phyloP scores from a whole-genome alignment of 2,888 invertebrate genomes.

The Cremastinae sp. region DNA sequence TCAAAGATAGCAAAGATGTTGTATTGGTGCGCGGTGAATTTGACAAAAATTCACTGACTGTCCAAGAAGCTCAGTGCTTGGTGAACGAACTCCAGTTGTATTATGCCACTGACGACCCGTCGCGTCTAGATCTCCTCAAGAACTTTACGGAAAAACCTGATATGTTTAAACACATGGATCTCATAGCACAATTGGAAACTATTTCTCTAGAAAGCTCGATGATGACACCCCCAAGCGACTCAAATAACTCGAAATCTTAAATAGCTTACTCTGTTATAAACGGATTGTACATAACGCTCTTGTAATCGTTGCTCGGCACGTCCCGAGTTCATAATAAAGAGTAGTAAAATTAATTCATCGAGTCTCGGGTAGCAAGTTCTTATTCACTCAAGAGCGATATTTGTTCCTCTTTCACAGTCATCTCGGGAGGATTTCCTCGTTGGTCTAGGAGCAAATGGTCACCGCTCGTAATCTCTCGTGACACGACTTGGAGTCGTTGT shows the following conservation, averaged over 20 bases:
- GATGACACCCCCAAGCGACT: too few relatives aligned
- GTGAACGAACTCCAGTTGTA: slow-evolving; percentile 93
- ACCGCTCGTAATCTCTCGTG: slow-evolving; percentile 11
- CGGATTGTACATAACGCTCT: neutral
- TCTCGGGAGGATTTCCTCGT: slow-evolving; percentile 10
- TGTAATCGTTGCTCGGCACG: too few relatives aligned
- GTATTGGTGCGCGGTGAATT: slow-evolving; percentile 93
- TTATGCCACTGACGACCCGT: slow-evolving; percentile 86
- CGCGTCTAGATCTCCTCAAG: slow-evolving; percentile 85
- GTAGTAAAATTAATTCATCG: too few relatives aligned
- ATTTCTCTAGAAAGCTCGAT: slow-evolving; percentile 75
- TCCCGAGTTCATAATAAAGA: too few relatives aligned
- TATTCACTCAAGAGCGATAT: neutral
- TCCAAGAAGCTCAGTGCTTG: slow-evolving; percentile 91
- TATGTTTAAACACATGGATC: slow-evolving; percentile 91
- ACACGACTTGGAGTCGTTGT: slow-evolving; percentile 32
- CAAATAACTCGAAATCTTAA: slow-evolving; percentile 30
- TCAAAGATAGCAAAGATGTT: slow-evolving; percentile 86
- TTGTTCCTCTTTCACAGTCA: slow-evolving; percentile 38
- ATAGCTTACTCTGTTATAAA: neutral
- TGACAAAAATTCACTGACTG: slow-evolving; percentile 88
- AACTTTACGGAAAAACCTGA: slow-evolving; percentile 87
- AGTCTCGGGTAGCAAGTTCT: neutral
- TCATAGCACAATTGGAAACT: slow-evolving; percentile 89
- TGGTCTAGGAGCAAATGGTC: slow-evolving; percentile 10